Evolutionary conservation across 2,797 vertebrate genomes (phyloP).

Genomic region (Smutsia gigantea): DNA sequence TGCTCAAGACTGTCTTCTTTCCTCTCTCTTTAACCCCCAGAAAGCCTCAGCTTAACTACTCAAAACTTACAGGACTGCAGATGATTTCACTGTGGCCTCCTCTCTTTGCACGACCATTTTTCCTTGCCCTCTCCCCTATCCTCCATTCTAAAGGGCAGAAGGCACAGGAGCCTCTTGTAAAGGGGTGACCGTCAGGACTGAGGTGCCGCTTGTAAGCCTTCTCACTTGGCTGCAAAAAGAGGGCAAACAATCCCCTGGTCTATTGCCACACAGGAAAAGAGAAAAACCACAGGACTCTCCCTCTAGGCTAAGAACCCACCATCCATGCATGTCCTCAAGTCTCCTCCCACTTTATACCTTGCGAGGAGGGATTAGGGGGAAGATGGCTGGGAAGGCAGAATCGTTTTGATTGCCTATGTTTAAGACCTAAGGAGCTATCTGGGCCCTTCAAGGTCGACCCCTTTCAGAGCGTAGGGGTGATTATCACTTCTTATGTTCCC

Average conservation of each 20-base stretch:
- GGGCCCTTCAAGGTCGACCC: neutral
- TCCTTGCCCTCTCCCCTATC: neutral
- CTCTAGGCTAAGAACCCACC: neutral
- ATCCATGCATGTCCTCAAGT: neutral
- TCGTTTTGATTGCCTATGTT: neutral
- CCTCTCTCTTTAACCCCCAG: neutral
- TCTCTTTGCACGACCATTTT: neutral
- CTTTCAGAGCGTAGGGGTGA: neutral
- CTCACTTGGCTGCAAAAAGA: neutral
- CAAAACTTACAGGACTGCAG: neutral
- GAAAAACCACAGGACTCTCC: neutral
- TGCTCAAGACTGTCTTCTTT: neutral
- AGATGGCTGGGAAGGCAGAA: neutral
- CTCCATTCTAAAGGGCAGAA: neutral
- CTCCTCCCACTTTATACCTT: neutral
- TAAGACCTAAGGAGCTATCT: neutral
- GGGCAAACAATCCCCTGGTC: neutral
- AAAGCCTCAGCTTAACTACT: neutral
- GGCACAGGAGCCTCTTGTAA: neutral
- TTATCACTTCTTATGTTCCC: neutral
- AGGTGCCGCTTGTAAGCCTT: neutral
- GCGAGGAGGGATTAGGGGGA: neutral
- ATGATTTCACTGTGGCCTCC: neutral
- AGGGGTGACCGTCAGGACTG: neutral
- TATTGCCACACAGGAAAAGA: neutral